Conservation (phyloP, 2,797 vertebrate genomes). For the Cossypha niveicapilla region DNA sequence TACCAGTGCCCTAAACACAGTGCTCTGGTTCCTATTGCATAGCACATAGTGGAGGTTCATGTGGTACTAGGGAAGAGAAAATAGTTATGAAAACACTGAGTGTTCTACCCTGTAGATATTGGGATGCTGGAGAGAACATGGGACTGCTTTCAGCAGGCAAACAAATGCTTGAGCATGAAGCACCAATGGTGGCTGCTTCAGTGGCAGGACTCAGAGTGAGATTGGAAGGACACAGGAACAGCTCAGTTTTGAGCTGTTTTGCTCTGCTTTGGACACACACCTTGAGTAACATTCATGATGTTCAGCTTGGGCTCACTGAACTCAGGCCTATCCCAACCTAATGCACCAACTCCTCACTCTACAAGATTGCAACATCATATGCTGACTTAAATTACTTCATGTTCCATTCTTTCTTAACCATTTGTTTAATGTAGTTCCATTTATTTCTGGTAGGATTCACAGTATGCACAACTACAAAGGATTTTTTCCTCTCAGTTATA, state of each 20-base stretch:
- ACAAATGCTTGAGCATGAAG: background rate
- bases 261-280: background rate
- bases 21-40: background rate
- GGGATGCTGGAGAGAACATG: background rate
- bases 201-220: background rate
- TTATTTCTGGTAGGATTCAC: background rate
- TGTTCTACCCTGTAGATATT: background rate
- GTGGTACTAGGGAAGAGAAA: background rate
- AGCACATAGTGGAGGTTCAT: background rate
- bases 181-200: background rate
- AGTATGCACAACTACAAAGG: background rate
- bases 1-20: background rate
- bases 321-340: background rate
- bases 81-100: background rate
- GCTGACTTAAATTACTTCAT: background rate
- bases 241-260: background rate
- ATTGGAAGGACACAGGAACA: background rate
- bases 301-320: background rate
- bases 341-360: background rate
- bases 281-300: fast-evolving
- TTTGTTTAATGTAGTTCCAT: background rate
- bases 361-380: background rate
- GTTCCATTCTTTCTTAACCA: background rate
- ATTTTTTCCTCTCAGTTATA: background rate
- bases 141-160: background rate